Base-by-base conservation (phyloP, 2,113 vertebrate species). In the Zootoca vivipara region DNA sequence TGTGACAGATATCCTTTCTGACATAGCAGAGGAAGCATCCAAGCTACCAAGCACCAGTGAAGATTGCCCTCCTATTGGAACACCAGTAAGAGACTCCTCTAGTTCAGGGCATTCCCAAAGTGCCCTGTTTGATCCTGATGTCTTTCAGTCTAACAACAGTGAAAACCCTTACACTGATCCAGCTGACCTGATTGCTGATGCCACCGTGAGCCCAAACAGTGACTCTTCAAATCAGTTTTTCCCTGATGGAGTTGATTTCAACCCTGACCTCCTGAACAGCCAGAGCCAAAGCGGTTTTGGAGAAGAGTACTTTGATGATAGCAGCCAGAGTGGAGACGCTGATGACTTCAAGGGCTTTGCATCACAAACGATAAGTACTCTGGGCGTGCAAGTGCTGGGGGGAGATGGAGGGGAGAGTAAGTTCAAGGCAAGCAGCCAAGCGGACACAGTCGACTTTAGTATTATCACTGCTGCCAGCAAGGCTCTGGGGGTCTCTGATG, bases 21-120 rank as follows among this genome's bases (percentile, higher is more conserved):
- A 99, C 89, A 98, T 99, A 92, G 99, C 99, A 0, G 98, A 99
- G 94, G 98, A 99, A 96, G 97, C 98, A 2, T 97, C 98, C 85
- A 99, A 99, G 94, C 95, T 97, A 7, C 97, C 97, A 73, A 88
- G 95, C 85, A 93, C 96, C 12, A 97, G 93, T 5, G 99, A 99
- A 78, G 98, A 99, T 87, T 98, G 98, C 18, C 98, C 98, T 0
- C 97, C 98, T 78, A 96, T 99, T 5, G 99, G 98, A 8, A 99
- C 99, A 33, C 99, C 99, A 2, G 97, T 98, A n/a, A 97, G 98
- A 77, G 99, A 99, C 95, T 99, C 99, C 20, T 99, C 98, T 28
- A 99, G 98, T 94, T 99, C 98, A 56, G 98, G 98, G 64, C 99
- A 99, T 95, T 99, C 98, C 86, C 97, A 97, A 91, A 99, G 98